phyloP scores from a whole-genome alignment of 64 coral and sea anemone genomes.

The Dendronephthya gigantea region DNA sequence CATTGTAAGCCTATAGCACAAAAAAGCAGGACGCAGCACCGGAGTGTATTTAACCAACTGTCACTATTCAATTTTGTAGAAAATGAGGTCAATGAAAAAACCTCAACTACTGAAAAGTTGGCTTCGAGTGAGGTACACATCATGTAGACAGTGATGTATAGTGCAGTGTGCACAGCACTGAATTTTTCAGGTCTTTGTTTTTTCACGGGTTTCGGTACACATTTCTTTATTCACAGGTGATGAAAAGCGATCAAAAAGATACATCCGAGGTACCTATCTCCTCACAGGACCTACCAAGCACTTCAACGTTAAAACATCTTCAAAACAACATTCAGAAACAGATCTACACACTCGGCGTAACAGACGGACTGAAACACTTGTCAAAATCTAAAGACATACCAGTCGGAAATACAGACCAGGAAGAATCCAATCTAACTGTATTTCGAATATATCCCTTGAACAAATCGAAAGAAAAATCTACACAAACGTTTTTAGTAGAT shows the following conservation, averaged over 20 bases:
- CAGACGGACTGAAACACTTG: not conserved
- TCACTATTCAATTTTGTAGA: not conserved
- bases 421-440: not conserved
- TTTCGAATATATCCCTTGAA: constrained; percentile 14
- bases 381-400: not conserved
- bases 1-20: not conserved
- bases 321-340: not conserved
- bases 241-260: not conserved
- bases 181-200: too few relatives aligned
- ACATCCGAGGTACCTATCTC: not conserved
- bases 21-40: not conserved
- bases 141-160: not conserved
- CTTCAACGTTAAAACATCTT: not conserved
- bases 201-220: too few relatives aligned
- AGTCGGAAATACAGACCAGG: not conserved
- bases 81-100: not conserved
- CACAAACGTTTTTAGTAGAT: not conserved
- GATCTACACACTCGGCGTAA: not conserved
- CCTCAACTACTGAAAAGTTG: not conserved
- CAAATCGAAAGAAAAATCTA: not conserved
- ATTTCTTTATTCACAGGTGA: not conserved
- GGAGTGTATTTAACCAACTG: not conserved
- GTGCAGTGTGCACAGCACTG: not conserved
- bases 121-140: not conserved
- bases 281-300: not conserved